These are phyloP conservation scores for Cephus nigrinus DNA, from an alignment of 2,888 invertebrate genomes.

Conservation along the genomic window DNA sequence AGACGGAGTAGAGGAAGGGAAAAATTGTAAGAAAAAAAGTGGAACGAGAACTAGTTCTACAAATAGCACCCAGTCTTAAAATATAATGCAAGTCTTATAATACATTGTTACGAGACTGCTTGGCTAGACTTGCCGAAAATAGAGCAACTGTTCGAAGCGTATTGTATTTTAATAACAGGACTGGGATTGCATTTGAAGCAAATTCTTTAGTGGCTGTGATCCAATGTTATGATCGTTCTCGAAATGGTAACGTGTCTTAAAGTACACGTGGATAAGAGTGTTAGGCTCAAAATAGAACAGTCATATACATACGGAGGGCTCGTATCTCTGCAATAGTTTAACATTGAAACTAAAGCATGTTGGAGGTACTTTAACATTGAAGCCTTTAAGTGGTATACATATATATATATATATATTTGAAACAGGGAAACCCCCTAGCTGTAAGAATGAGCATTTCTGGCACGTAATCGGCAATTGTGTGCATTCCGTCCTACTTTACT, in stretches of 20 bases:
- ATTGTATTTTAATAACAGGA: not conserved
- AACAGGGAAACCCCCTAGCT: not conserved
- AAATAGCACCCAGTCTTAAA: not conserved
- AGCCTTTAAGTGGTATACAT: not conserved
- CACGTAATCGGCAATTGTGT: not conserved
- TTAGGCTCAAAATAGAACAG: no score
- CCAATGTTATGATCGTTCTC: not conserved
- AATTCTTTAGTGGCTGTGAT: not conserved
- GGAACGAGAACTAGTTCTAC: no score
- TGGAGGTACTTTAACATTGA: no score
- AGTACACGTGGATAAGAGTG: not conserved
- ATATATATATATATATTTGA: not conserved
- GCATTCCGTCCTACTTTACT: not conserved
- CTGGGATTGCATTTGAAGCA: not conserved
- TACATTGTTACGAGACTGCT: not conserved
- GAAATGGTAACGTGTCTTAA: not conserved
- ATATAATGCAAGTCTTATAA: not conserved
- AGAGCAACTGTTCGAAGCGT: not conserved
- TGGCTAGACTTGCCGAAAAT: not conserved
- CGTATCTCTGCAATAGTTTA: no score
- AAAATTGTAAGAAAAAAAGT: not conserved
- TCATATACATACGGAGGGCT: no score
- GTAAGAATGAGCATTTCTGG: not conserved
- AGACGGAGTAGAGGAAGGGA: not conserved
- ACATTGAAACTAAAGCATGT: no score